Evolutionary conservation across 2,888 invertebrate species (phyloP).

Genomic region (Epistrophe grossulariae): DNA sequence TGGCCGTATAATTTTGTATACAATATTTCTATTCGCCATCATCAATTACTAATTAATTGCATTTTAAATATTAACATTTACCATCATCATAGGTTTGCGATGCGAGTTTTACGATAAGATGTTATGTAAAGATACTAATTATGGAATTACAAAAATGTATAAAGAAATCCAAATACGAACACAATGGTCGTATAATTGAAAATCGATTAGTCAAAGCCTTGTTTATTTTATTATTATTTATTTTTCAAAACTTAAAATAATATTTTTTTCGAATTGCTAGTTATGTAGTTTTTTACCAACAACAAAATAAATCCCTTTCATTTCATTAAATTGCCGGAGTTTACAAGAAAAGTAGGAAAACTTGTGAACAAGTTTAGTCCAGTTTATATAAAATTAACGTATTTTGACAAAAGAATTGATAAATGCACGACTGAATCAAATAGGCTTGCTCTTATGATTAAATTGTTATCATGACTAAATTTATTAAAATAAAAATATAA

Average conservation of each 20-base stretch:
- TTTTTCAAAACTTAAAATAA: background rate
- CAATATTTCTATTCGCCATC: conserved; percentile 21
- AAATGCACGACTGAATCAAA: no score
- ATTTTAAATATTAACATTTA: conserved; percentile 34
- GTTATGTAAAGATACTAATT: conserved; percentile 10
- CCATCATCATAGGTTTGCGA: background rate
- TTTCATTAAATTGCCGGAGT: no score
- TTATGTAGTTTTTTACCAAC: no score
- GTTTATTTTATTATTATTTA: conserved; percentile 2
- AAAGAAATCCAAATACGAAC: background rate
- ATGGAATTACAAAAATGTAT: background rate
- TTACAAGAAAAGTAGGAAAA: no score
- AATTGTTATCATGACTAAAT: no score
- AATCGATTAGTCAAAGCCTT: conserved; percentile 39
- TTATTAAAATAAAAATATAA: no score
- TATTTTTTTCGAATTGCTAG: no score
- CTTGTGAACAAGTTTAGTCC: no score
- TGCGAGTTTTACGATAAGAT: background rate
- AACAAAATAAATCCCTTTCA: no score
- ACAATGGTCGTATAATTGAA: conserved; percentile 7
- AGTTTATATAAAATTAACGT: no score
- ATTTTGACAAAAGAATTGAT: no score
- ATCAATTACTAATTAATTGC: conserved; percentile 52
- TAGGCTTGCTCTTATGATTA: no score
- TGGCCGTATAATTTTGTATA: background rate